A percentile compares a stretch with the other conserved stretches of the same genome.
Conservation (phyloP, 2,113 vertebrate genomes). For the Misgurnus anguillicaudatus region DNA sequence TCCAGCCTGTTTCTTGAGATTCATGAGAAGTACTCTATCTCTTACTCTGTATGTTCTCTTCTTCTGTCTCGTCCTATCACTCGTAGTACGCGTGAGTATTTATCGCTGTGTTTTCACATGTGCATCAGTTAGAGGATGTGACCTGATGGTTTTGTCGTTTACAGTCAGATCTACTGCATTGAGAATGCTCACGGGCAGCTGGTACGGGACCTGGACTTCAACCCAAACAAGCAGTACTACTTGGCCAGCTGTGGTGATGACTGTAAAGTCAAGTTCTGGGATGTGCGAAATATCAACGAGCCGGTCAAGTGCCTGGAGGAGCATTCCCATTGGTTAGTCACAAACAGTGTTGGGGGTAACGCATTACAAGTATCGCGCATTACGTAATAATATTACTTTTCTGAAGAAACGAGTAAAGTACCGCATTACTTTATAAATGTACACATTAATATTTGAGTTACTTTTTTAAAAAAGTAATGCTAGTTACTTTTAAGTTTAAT, state of each 20-base stretch:
- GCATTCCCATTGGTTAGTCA: constrained; percentile 94
- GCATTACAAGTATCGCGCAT: too few species aligned
- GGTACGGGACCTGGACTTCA: constrained; percentile 97
- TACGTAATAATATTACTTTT: too few species aligned
- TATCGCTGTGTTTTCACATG: background rate
- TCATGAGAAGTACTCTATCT: constrained; percentile 48
- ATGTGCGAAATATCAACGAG: constrained; percentile 86
- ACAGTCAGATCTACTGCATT: constrained; percentile 97
- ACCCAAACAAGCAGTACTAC: constrained; percentile 98
- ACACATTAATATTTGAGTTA: too few species aligned
- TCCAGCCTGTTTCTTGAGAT: constrained; percentile 62
- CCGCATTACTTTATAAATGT: too few species aligned
- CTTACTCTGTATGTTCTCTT: constrained; percentile 5
- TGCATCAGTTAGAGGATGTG: background rate
- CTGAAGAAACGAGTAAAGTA: too few species aligned
- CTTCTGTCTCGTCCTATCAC: background rate
- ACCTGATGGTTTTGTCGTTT: constrained; percentile 5
- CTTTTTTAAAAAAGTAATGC: too few species aligned
- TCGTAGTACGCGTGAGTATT: background rate
- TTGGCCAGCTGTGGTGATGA: constrained; percentile 97
- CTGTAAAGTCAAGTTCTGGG: constrained; percentile 99
- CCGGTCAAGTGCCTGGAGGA: constrained; percentile 94
- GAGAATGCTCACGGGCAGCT: constrained; percentile 97
- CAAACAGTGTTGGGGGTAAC: too few species aligned
- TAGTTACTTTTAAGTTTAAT: too few species aligned